These are phyloP conservation scores for Chinchilla lanigera DNA, from an alignment of 2,113 vertebrate species.

Conservation along the genomic window DNA sequence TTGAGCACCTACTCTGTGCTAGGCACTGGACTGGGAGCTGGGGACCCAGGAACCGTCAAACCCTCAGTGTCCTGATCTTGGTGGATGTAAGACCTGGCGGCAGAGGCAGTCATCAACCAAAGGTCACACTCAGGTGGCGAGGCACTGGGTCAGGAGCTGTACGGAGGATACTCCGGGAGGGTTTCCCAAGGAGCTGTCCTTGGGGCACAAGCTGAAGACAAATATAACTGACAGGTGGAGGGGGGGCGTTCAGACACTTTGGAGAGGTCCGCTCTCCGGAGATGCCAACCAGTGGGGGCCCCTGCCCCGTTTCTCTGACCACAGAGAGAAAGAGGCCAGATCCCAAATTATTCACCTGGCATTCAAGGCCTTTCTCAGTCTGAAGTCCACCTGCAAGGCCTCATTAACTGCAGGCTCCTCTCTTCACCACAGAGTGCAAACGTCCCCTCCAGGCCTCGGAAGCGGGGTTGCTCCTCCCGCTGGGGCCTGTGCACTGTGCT, in stretches of 20 bases:
- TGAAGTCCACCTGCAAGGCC: not conserved
- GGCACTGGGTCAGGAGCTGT: not conserved
- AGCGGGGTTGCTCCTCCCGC: not conserved
- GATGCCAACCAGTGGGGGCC: rapidly evolving
- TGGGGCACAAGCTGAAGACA: not conserved
- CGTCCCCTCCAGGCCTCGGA: not conserved
- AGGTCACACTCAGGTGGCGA: not conserved
- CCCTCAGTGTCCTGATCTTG: not conserved
- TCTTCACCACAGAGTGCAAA: not conserved
- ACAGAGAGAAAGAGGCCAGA: not conserved
- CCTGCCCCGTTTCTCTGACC: not conserved
- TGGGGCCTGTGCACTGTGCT: not conserved
- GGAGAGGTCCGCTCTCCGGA: not conserved
- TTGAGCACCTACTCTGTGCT: not conserved
- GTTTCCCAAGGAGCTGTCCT: not conserved
- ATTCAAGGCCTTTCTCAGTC: not conserved
- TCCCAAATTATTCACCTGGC: not conserved
- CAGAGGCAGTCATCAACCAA: not conserved
- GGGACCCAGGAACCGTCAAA: not conserved
- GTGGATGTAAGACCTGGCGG: not conserved
- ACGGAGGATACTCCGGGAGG: not conserved
- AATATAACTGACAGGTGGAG: not conserved
- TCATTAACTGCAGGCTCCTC: not conserved
- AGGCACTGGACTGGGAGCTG: not conserved
- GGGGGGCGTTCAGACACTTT: not conserved